Evolutionary conservation across 2,797 vertebrate genomes (phyloP).

Genomic region (Darevskia nairensis): DNA sequence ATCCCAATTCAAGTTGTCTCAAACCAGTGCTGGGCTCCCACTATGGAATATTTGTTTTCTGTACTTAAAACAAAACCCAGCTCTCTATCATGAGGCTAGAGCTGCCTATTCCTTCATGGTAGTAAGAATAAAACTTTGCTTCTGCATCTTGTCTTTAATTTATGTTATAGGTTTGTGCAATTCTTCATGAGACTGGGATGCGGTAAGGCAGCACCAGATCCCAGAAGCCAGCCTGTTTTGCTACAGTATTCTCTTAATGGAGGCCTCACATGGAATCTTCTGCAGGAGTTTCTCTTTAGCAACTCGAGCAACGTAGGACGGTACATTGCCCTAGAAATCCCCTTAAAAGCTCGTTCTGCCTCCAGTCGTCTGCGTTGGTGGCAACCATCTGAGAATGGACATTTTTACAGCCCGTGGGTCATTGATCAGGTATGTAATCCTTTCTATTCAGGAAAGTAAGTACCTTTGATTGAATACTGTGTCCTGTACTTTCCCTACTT

Average conservation of each 20-base stretch:
- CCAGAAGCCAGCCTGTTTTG: conserved; percentile 94
- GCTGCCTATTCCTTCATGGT: neutral
- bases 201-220: conserved; percentile 94
- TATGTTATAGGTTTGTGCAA: conserved; percentile 90
- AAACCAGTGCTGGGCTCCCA: neutral
- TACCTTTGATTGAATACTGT: neutral
- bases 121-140: neutral
- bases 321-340: conserved; percentile 94
- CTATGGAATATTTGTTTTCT: neutral
- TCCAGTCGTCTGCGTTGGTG: conserved; percentile 95
- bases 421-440: conserved; percentile 91
- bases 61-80: neutral
- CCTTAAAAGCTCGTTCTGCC: conserved; percentile 88
- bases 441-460: fast-evolving
- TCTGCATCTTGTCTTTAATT: neutral
- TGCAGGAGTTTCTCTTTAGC: conserved; percentile 98
- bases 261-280: conserved; percentile 91
- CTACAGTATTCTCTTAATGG: conserved; percentile 95
- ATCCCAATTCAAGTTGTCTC: neutral
- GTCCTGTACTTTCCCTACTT: neutral
- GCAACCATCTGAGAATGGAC: conserved; percentile 95
- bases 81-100: neutral
- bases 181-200: conserved; percentile 98
- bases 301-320: conserved; percentile 96
- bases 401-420: conserved; percentile 99